A percentile compares a stretch with the other conserved stretches of the same genome.
Conservation (phyloP, 2,113 vertebrate species). For the Sceloporus undulatus region DNA sequence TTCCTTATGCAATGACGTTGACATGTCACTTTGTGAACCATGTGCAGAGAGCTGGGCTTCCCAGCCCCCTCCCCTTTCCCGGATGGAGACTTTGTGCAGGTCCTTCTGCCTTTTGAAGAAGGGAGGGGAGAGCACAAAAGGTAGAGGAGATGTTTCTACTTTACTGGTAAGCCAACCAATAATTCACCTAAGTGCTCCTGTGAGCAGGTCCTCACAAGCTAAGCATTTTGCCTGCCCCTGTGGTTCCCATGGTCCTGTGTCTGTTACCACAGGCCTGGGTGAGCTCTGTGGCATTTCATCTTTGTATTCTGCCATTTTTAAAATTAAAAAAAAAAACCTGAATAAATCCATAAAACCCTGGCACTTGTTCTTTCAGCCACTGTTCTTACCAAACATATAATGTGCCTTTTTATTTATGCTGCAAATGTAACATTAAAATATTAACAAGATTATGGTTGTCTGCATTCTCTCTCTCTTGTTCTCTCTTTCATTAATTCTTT, state of each 20-base stretch:
- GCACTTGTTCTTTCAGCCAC: conserved; percentile 53
- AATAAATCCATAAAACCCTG: conserved; percentile 19
- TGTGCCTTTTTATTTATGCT: conserved; percentile 84
- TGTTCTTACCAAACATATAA: conserved; percentile 75
- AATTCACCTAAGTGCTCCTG: conserved; percentile 63
- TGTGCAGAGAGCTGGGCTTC: not conserved
- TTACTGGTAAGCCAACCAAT: conserved; percentile 14
- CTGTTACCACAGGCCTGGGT: conserved; percentile 25
- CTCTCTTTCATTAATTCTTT: no score
- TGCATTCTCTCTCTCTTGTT: not conserved
- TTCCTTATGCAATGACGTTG: conserved; percentile 35
- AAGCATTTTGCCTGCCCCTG: conserved; percentile 42
- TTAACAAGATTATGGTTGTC: conserved; percentile 67
- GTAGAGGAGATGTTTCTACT: not conserved
- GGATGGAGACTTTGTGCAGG: not conserved
- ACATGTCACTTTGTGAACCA: conserved; percentile 26
- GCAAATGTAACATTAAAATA: conserved; percentile 81
- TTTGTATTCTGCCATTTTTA: conserved; percentile 43
- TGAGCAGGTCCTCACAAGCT: conserved; percentile 80
- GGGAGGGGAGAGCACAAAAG: not conserved
- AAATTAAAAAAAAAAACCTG: not conserved
- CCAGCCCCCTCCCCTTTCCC: conserved; percentile 1
- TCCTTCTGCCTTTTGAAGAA: conserved; percentile 25
- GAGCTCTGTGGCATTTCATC: conserved; percentile 20
- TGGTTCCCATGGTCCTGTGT: conserved; percentile 30